A percentile compares a stretch with the other conserved stretches of the same genome.
These are phyloP conservation scores for Perizoma affinitatum DNA, from an alignment of 2,888 invertebrate species.

Conservation along the genomic window DNA sequence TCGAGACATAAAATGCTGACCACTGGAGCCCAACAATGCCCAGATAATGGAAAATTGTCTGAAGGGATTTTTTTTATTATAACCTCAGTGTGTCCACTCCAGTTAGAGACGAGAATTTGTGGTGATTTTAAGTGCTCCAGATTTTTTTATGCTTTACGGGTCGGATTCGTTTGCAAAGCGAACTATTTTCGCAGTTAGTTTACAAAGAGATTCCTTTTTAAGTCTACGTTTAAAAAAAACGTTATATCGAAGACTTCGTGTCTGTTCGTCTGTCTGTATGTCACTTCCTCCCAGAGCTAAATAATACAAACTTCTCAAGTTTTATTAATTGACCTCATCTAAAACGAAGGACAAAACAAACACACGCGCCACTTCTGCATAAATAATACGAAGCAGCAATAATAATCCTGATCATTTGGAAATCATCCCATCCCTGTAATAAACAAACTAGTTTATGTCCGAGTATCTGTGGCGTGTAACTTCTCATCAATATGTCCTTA, in stretches of 20 bases:
- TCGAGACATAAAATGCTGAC: slow-evolving; percentile 73
- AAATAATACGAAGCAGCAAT: not conserved
- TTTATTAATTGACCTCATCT: too few species aligned
- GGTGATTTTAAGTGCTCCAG: slow-evolving; percentile 65
- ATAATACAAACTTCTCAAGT: too few species aligned
- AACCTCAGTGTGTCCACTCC: slow-evolving; percentile 50
- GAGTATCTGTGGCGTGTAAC: slow-evolving; percentile 25
- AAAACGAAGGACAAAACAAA: too few species aligned
- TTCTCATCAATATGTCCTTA: slow-evolving; percentile 40
- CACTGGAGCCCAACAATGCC: slow-evolving; percentile 69
- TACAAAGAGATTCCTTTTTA: slow-evolving; percentile 21
- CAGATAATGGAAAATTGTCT: slow-evolving; percentile 81
- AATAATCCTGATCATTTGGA: slow-evolving; percentile 18
- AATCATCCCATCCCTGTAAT: slow-evolving; percentile 14
- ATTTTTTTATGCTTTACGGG: slow-evolving; percentile 58
- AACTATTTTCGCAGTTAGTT: slow-evolving; percentile 13
- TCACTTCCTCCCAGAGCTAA: too few species aligned
- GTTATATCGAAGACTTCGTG: too few species aligned
- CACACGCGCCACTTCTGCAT: too few species aligned
- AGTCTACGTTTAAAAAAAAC: not conserved
- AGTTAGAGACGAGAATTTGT: slow-evolving; percentile 47
- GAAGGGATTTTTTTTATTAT: slow-evolving; percentile 77
- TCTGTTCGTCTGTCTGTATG: too few species aligned
- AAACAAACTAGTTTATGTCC: slow-evolving; percentile 21
- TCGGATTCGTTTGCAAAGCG: slow-evolving; percentile 27